A percentile compares a stretch with the other conserved stretches of the same genome.
phyloP scores from a whole-genome alignment of 2,113 vertebrate species.

The Micronycteris hirsuta region DNA sequence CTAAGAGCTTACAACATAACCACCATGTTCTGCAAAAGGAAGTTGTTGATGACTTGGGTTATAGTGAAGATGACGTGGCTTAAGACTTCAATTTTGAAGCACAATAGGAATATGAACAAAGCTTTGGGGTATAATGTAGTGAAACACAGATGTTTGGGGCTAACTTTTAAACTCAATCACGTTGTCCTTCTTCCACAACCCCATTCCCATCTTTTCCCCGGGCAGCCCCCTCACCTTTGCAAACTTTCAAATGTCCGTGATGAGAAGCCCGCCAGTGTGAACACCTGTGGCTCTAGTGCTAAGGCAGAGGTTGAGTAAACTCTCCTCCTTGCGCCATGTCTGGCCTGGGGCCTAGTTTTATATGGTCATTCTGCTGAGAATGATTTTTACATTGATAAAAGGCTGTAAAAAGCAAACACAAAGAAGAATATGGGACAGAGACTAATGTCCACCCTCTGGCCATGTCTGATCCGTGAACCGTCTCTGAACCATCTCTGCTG shows the following conservation, averaged over 20 bases:
- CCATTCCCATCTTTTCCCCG: neutral
- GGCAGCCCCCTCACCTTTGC: neutral
- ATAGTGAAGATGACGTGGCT: neutral
- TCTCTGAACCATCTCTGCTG: neutral
- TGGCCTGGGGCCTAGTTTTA: neutral
- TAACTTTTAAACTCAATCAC: neutral
- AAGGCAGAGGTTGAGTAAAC: neutral
- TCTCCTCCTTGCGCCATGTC: neutral
- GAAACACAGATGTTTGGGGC: neutral
- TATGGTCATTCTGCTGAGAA: neutral
- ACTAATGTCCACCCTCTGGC: neutral
- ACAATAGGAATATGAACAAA: neutral
- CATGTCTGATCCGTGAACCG: neutral
- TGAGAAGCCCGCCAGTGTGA: neutral
- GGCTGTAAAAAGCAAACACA: neutral
- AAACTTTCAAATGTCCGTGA: neutral
- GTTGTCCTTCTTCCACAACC: neutral
- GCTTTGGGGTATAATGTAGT: neutral
- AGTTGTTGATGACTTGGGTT: neutral
- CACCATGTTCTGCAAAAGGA: neutral
- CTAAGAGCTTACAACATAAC: neutral
- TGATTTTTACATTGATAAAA: neutral
- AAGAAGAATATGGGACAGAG: neutral
- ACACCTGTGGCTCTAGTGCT: neutral
- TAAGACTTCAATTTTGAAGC: conserved; percentile 17